These are phyloP conservation scores for Monarcha castaneiventris DNA, from an alignment of 2,113 vertebrate species.

Conservation along the genomic window DNA sequence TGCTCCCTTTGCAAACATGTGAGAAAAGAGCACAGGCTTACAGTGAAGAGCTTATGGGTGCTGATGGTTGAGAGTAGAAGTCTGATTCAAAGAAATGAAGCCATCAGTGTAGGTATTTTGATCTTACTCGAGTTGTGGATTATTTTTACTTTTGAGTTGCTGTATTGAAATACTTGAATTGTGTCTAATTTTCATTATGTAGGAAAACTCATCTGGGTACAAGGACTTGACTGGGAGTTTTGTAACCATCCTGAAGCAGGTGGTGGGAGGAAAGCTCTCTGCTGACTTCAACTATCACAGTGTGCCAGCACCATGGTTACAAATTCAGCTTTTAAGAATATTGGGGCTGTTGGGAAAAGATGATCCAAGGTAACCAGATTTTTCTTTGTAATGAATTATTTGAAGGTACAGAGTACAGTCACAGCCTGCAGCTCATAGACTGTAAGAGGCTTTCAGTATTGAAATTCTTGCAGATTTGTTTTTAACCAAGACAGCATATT, in stretches of 20 bases:
- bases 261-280: slow-evolving; percentile 93
- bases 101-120: background rate
- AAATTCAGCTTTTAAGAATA: slow-evolving; percentile 94
- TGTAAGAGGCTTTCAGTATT: background rate
- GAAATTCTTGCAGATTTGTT: background rate
- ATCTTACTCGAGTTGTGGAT: background rate
- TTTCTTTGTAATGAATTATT: background rate
- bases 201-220: slow-evolving; percentile 87
- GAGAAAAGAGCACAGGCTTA: background rate
- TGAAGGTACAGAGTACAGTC: background rate
- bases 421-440: background rate
- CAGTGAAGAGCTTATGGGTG: background rate
- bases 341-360: slow-evolving; percentile 89
- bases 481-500: background rate
- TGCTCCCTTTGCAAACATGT: background rate
- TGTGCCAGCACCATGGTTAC: slow-evolving; percentile 94
- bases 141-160: background rate
- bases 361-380: slow-evolving; percentile 81
- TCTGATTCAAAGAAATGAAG: background rate
- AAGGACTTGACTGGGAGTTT: slow-evolving; percentile 91
- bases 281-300: slow-evolving; percentile 95
- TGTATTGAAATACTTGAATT: background rate
- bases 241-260: slow-evolving; percentile 92
- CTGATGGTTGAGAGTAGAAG: background rate
- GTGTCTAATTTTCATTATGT: background rate